Percentiles rank a stretch among this genome's conserved stretches.
These are phyloP conservation scores for Desmodus rotundus DNA, from an alignment of 2,113 vertebrate genomes.

Conservation along the genomic window DNA sequence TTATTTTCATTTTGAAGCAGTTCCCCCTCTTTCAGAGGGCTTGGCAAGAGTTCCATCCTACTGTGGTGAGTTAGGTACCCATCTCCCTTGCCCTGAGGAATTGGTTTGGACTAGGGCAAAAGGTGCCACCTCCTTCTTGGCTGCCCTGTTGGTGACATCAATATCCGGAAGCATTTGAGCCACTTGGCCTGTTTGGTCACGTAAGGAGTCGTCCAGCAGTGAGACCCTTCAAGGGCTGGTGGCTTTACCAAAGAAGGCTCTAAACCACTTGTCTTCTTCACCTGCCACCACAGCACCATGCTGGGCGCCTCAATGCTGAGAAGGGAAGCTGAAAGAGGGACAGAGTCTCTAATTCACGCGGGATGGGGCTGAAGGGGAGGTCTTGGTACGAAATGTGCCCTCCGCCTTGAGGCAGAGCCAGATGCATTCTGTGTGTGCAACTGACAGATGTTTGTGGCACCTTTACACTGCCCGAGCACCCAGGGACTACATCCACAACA, in stretches of 20 bases:
- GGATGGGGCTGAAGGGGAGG: neutral
- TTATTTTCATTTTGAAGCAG: neutral
- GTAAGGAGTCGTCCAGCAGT: neutral
- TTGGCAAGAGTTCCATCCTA: neutral
- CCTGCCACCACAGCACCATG: neutral
- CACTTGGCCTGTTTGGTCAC: neutral
- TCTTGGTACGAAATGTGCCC: neutral
- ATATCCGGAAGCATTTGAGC: neutral
- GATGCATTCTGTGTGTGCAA: neutral
- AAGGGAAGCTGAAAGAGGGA: neutral
- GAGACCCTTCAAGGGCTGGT: neutral
- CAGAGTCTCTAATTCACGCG: neutral
- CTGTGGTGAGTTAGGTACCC: neutral
- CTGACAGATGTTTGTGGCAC: neutral
- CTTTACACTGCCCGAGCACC: neutral
- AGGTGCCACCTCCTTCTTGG: slow-evolving; percentile 4
- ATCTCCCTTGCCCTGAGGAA: neutral
- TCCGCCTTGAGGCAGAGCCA: neutral
- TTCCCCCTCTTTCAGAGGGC: neutral
- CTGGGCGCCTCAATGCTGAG: neutral
- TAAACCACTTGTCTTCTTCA: neutral
- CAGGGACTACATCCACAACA: neutral
- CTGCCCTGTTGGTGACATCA: slow-evolving; percentile 29
- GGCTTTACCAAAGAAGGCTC: neutral
- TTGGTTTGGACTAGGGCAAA: neutral